A percentile compares a stretch with the other conserved stretches of the same genome.
Conservation (phyloP, 2,797 vertebrate genomes). For the Smutsia gigantea region DNA sequence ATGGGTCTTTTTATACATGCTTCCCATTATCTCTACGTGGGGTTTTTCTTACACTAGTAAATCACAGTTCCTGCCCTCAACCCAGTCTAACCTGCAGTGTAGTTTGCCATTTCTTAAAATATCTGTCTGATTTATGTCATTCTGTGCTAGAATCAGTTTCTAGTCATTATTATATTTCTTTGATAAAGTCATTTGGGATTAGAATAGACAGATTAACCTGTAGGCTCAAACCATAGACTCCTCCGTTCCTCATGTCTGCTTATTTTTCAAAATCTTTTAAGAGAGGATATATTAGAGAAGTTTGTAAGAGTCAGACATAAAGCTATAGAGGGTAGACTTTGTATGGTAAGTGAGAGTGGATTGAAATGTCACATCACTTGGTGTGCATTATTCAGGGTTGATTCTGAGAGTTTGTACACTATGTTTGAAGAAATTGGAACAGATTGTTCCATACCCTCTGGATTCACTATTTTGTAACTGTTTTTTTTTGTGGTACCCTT, state of each 20-base stretch:
- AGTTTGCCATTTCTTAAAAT: background rate
- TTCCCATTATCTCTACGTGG: background rate
- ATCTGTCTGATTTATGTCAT: background rate
- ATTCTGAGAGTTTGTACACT: background rate
- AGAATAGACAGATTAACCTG: background rate
- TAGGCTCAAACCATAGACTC: background rate
- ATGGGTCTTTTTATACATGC: background rate
- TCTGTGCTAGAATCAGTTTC: background rate
- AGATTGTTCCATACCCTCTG: background rate
- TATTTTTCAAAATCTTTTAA: background rate
- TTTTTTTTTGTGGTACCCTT: background rate
- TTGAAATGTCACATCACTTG: background rate
- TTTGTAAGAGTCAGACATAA: constrained; percentile 27
- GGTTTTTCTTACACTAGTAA: background rate
- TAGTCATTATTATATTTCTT: background rate
- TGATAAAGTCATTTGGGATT: background rate
- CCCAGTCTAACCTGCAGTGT: background rate
- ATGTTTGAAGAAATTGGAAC: background rate
- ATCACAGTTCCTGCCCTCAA: background rate
- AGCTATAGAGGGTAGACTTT: background rate
- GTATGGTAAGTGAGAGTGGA: background rate
- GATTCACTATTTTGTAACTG: background rate
- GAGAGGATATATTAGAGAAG: background rate
- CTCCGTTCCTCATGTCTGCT: background rate
- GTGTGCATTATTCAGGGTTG: background rate